phyloP scores from a whole-genome alignment of 1,140 invertebrate species.

The Drosophila santomea region DNA sequence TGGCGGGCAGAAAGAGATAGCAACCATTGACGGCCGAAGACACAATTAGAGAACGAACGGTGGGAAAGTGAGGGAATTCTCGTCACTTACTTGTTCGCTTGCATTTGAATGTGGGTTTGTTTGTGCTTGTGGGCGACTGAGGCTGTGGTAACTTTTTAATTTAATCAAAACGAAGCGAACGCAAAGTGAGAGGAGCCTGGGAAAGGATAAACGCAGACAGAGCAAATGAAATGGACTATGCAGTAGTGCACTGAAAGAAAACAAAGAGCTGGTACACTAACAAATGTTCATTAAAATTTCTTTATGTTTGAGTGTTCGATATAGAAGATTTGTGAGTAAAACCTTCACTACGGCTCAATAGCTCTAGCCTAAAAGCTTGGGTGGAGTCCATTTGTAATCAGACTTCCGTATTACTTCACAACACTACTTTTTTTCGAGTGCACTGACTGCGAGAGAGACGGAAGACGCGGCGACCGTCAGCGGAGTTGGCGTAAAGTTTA shows the following conservation, averaged over 20 bases:
- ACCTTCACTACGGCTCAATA: no score
- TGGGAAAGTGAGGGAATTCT: conserved; percentile 15
- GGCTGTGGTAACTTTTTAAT: conserved; percentile 57
- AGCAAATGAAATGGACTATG: background rate
- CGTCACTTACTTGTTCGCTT: conserved; percentile 19
- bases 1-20: conserved; percentile 1
- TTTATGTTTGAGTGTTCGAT: no score
- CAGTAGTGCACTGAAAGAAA: background rate
- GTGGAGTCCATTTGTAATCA: no score
- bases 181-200: conserved; percentile 18
- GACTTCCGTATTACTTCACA: background rate
- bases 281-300: no score
- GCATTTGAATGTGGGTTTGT: conserved; percentile 16
- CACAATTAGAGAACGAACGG: conserved; percentile 39
- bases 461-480: conserved; percentile 8
- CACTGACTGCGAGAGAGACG: conserved; percentile 5
- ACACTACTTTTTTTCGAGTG: conserved; percentile 1
- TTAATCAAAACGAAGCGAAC: conserved; percentile 58
- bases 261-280: no score
- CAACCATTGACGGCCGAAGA: conserved; percentile 47
- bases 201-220: conserved; percentile 34
- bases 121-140: conserved; percentile 11
- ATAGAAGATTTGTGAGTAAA: no score
- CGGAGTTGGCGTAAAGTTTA: conserved; percentile 57
- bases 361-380: no score